These are phyloP conservation scores for Encarsia formosa DNA, from an alignment of 2,888 invertebrate species.

Conservation along the genomic window DNA sequence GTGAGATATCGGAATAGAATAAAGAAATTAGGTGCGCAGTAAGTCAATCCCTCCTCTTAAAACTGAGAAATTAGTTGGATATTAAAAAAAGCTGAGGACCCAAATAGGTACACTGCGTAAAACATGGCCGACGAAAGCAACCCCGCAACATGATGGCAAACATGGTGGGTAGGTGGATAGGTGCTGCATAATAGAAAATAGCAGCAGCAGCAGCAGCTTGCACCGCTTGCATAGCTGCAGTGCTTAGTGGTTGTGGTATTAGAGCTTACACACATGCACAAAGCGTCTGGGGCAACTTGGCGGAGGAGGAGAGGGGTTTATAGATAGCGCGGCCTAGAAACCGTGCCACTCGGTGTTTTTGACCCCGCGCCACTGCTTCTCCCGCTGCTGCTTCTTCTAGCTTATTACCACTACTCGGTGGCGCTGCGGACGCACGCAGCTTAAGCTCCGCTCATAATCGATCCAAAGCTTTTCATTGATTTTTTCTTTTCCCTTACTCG, in stretches of 20 bases:
- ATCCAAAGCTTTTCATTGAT: no score
- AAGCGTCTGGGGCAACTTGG: constrained; percentile 19
- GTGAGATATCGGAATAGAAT: no score
- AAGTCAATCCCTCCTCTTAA: no score
- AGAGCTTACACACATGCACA: neutral
- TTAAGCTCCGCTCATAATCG: constrained; percentile 10
- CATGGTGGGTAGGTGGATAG: neutral
- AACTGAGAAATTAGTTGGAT: no score
- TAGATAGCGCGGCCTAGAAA: constrained; percentile 53
- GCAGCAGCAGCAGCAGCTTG: no score
- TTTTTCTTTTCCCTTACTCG: no score
- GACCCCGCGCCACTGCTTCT: constrained; percentile 53
- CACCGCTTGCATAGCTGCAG: no score
- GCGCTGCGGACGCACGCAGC: constrained; percentile 19
- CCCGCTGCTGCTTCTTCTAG: constrained; percentile 51
- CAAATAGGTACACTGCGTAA: no score
- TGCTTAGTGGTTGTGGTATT: no score
- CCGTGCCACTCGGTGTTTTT: constrained; percentile 51
- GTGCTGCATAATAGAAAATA: neutral
- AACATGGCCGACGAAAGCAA: neutral
- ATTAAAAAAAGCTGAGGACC: no score
- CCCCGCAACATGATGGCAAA: neutral
- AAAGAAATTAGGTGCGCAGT: no score
- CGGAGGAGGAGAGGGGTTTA: constrained; percentile 43
- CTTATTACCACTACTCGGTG: constrained; percentile 51